phyloP scores from a whole-genome alignment of 2,888 invertebrate genomes.

The Pandemis heparana region DNA sequence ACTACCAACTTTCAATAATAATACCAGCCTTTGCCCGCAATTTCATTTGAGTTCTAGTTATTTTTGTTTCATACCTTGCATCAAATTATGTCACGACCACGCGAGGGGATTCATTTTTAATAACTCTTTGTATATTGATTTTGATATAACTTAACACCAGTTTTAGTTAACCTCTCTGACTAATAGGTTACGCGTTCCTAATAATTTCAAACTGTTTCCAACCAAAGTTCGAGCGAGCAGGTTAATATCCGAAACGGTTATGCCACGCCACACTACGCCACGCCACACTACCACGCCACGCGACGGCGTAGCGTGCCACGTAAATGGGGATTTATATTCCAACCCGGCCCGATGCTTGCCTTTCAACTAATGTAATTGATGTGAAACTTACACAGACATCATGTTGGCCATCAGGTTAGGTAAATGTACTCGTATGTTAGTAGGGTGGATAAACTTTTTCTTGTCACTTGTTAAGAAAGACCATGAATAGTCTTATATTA shows the following conservation, averaged over 20 bases:
- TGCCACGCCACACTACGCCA: not conserved
- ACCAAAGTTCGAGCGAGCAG: not conserved
- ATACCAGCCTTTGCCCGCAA: no score
- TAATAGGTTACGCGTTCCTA: not conserved
- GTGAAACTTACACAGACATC: conserved; percentile 25
- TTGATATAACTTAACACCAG: no score
- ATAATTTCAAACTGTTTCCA: not conserved
- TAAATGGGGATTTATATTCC: conserved; percentile 37
- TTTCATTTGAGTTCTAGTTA: no score
- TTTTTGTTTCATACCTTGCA: no score
- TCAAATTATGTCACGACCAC: no score
- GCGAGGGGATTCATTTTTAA: no score
- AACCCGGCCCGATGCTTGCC: conserved; percentile 27
- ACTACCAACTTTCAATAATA: no score
- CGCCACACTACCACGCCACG: not conserved
- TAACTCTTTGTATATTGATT: no score
- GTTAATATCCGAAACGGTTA: conserved; percentile 39
- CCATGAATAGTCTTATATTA: no score
- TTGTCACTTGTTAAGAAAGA: no score
- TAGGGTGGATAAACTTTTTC: no score
- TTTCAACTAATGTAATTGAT: conserved; percentile 40
- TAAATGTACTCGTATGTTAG: not conserved
- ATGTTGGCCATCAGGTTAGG: not conserved
- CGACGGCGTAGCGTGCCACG: conserved; percentile 30
- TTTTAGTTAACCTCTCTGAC: no score